Base-by-base conservation (phyloP, 2,113 vertebrate species). In the Gallinago undulata region DNA sequence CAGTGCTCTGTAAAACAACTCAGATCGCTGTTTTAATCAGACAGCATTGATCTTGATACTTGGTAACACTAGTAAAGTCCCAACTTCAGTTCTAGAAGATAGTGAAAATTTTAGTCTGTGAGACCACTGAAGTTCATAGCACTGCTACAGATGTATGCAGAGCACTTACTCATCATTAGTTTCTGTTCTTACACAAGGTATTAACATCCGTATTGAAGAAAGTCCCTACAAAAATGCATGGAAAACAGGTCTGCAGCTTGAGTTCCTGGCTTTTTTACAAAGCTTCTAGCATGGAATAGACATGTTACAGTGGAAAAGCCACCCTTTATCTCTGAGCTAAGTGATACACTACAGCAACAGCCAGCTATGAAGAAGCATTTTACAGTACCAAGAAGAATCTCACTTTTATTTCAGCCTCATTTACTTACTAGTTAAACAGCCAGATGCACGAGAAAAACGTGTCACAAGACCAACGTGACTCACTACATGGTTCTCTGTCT, bases 381-480 rank as follows among this genome's bases (percentile, higher is more conserved):
- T 6, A 69, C 2, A 2, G 27, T 30, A 77, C 6, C 66, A 78
- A 23, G 31, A 73, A 80, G 21, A 41, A 74, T 4, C 22, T 19
- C 41, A 28, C 24, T 80, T 48, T 56, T 25, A 60, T 60, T 70
- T 67, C 47, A 33, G 24, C 7, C 27, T 39, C 51, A 18, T 50
- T 23, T 86, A 97, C 98, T 98, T 91, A 98, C 98, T 95, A 6
- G 60, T 19, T 64, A 48, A 57, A 24, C 45, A 69, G 64, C 88
- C 79, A 39, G 97, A 93, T 0, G 93, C 82, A 43, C 96, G 97
- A 23, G 83, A 95, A 59, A 98, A 98, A 0, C 97, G 97, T 4
- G 96, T 97, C 31, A 99, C 97, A 0, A 98, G 97, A 25, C 98
- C 98, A 41, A 98, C 97, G 0, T 98, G 89, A 56, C 94, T 87